Conservation (phyloP, 1,140 invertebrate species). For the Hormaphis cornu region DNA sequence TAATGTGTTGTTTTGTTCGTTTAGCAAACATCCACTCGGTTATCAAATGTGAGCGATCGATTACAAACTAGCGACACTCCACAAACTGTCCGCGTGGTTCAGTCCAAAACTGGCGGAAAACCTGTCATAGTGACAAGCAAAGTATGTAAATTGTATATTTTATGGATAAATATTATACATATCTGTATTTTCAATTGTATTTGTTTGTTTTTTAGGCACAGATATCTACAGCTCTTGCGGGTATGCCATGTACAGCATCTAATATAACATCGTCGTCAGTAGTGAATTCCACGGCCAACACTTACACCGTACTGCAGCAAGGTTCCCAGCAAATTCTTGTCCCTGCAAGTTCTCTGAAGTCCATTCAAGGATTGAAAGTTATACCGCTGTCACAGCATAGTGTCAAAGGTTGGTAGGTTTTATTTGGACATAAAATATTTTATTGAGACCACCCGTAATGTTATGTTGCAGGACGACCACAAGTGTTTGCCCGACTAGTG, state of each 20-base stretch:
- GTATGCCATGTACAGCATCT: background rate
- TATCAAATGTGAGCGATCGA: constrained; percentile 1
- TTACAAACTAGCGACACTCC: constrained; percentile 1
- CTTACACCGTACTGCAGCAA: constrained; percentile 38
- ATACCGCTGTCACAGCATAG: constrained; percentile 46
- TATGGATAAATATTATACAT: background rate
- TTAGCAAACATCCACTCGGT: constrained; percentile 4
- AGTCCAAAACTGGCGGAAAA: constrained; percentile 53
- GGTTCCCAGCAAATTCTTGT: constrained; percentile 49
- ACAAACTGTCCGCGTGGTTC: constrained; percentile 41
- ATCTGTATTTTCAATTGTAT: background rate
- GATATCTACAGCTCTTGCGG: background rate
- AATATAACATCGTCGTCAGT: background rate
- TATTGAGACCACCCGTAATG: background rate
- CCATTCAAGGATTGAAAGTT: constrained; percentile 58
- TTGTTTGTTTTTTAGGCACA: background rate
- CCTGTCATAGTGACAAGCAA: constrained; percentile 53
- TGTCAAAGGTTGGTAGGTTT: background rate
- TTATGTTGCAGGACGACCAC: constrained; percentile 20
- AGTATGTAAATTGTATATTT: background rate
- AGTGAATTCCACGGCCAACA: constrained; percentile 16
- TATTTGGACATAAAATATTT: background rate
- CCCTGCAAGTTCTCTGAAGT: constrained; percentile 51
- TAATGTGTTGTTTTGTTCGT: no score
- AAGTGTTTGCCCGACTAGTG: constrained; percentile 34